phyloP scores from a whole-genome alignment of 2,113 vertebrate species.

The Forbesichthys papilliferus region DNA sequence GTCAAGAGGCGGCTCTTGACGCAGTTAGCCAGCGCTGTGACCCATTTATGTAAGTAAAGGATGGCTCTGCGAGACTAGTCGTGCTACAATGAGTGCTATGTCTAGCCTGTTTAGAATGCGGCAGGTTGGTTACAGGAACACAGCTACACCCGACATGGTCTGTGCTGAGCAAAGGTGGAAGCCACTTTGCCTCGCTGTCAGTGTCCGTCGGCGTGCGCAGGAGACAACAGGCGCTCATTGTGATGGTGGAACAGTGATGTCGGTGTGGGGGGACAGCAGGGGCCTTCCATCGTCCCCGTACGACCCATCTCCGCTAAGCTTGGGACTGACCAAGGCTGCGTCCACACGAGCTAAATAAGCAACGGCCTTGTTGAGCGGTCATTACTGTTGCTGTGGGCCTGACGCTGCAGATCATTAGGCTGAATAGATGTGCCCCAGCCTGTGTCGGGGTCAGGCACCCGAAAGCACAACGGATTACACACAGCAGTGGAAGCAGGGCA shows the following conservation, averaged over 20 bases:
- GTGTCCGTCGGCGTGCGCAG: conserved; percentile 42
- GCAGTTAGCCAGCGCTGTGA: too few species aligned
- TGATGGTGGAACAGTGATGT: conserved; percentile 55
- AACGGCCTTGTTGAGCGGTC: conserved; percentile 43
- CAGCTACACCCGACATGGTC: background rate
- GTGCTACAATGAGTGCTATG: too few species aligned
- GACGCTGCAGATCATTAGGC: conserved; percentile 36
- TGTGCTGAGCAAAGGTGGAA: conserved; percentile 43
- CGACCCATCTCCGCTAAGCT: conserved; percentile 22
- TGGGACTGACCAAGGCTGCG: conserved; percentile 23
- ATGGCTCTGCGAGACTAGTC: too few species aligned
- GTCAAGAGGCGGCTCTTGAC: too few species aligned
- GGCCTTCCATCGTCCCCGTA: conserved; percentile 32
- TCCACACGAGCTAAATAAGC: conserved; percentile 47
- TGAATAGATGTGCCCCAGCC: conserved; percentile 41
- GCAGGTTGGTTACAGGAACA: too few species aligned
- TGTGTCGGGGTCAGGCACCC: conserved; percentile 17
- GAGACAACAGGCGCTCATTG: conserved; percentile 56
- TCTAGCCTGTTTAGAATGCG: too few species aligned
- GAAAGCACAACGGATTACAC: conserved; percentile 39
- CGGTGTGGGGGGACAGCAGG: conserved; percentile 32
- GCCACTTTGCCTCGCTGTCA: conserved; percentile 59
- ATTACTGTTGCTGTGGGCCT: conserved; percentile 34
- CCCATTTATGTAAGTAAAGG: too few species aligned
- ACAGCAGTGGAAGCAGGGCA: conserved; percentile 16